These are phyloP conservation scores for Lordiphosa mommai DNA, from an alignment of 1,140 invertebrate species.

Conservation along the genomic window DNA sequence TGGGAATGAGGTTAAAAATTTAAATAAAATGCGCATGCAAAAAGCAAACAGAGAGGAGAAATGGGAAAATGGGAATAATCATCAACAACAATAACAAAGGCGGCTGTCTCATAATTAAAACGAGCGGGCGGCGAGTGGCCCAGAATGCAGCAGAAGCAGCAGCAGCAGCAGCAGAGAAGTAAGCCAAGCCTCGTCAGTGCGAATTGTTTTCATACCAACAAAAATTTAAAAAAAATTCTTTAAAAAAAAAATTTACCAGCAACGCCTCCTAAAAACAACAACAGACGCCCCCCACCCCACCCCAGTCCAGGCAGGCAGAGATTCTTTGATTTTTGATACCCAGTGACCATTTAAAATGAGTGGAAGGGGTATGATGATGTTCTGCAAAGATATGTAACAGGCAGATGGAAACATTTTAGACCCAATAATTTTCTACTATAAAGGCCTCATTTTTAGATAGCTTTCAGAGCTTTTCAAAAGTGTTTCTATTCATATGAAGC, in stretches of 20 bases:
- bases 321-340: neutral
- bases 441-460: no score
- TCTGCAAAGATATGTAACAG: no score
- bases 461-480: no score
- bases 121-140: conserved; percentile 50
- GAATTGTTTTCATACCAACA: conserved; percentile 50
- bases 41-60: conserved; percentile 16
- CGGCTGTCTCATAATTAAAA: conserved; percentile 67
- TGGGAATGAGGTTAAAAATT: conserved; percentile 70
- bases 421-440: no score
- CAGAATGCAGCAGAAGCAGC: conserved; percentile 56
- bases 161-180: conserved; percentile 26
- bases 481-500: no score
- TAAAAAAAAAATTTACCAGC: conserved; percentile 44
- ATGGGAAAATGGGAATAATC: conserved; percentile 19
- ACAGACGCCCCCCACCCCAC: conserved; percentile 1
- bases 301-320: neutral
- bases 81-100: conserved; percentile 45
- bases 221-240: neutral
- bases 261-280: conserved; percentile 55
- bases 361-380: neutral
- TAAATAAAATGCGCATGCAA: conserved; percentile 74
- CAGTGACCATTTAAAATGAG: neutral
- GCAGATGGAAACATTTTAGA: no score
- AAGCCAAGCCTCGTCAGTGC: conserved; percentile 28